Evolutionary conservation across 2,797 vertebrate genomes (phyloP), one percentile per base, ranked within the genome.

Genomic region (Taeniopygia guttata): DNA sequence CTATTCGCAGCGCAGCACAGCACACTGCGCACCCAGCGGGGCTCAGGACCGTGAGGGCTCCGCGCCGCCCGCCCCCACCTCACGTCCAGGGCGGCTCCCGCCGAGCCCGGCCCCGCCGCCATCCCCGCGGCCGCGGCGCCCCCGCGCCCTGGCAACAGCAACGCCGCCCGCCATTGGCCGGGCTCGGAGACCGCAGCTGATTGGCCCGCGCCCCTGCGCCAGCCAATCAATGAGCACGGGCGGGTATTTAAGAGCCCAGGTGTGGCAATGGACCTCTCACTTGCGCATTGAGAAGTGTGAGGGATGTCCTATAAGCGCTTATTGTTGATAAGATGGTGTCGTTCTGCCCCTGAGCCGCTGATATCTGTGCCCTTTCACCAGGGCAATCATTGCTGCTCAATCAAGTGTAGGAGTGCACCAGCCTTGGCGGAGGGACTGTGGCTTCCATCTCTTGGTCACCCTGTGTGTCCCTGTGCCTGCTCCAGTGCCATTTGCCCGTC

Each of bases 231-330:
- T 12, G 60, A 56, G 48, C 43, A 0, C 3, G 13, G 51, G 40
- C 0, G 1, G 22, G 4, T 18, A 56, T 66, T 94, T 91, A 89
- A 64, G 0, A 7, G 18, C 11, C 11, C 16, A 8, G 5, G 3
- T 1, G 42, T 9, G 15, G 0, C 0, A 0, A 1, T 1, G 1
- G 0, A n/a, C n/a, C 0, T 1, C 0, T 7, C 0, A 0, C 1
- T 0, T 3, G 23, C 5, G 73, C 4, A 0, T 16, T 0, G 9
- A 8, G 5, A 1, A 3, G 2, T 0, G 2, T 4, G 9, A 1
- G 6, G 1, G 4, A 0, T 0, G 0, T 0, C 4, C 1, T 2
- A 0, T 3, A 10, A 1, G 8, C 1, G 4, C 0, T 4, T 26
- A 0, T 3, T 34, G 22, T 19, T 25, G 4, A 1, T 45, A 3